phyloP scores from a whole-genome alignment of 1,140 invertebrate species.

The Drosophila ananassae region DNA sequence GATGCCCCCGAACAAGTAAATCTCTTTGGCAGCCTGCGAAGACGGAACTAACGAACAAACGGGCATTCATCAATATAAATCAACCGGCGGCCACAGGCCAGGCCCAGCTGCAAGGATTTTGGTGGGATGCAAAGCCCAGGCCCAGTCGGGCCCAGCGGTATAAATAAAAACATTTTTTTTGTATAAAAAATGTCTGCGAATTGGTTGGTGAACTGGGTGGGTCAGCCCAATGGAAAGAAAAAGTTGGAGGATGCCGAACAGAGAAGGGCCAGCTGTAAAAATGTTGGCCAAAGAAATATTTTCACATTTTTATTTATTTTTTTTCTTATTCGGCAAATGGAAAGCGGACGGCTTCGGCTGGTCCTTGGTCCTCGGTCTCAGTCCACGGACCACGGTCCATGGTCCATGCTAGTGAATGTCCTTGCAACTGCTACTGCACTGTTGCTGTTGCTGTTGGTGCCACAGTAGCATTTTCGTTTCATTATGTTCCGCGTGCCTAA shows the following conservation, averaged over 20 bases:
- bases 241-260: not conserved
- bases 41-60: slow-evolving; percentile 82
- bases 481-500: slow-evolving; percentile 79
- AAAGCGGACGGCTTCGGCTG: slow-evolving; percentile 49
- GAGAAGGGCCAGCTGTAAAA: slow-evolving; percentile 60
- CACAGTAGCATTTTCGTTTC: slow-evolving; percentile 80
- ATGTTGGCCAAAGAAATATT: slow-evolving; percentile 83
- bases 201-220: slow-evolving; percentile 46
- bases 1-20: slow-evolving; percentile 57
- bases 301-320: slow-evolving; percentile 81
- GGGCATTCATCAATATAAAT: slow-evolving; percentile 83
- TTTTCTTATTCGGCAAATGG: slow-evolving; percentile 60
- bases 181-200: slow-evolving; percentile 69
- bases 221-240: slow-evolving; percentile 1
- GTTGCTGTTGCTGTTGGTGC: slow-evolving; percentile 38
- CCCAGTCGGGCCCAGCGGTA: slow-evolving; percentile 29
- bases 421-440: slow-evolving; percentile 48
- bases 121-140: not conserved
- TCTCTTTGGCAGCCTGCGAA: slow-evolving; percentile 77
- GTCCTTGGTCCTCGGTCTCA: slow-evolving; percentile 4
- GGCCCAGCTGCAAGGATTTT: slow-evolving; percentile 31
- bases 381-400: not conserved
- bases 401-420: slow-evolving; percentile 31
- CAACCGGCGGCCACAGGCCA: slow-evolving; percentile 73
- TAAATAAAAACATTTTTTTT: slow-evolving; percentile 79